Base-by-base conservation (phyloP, 1,140 invertebrate genomes). In the Leptinotarsa lineolata region DNA sequence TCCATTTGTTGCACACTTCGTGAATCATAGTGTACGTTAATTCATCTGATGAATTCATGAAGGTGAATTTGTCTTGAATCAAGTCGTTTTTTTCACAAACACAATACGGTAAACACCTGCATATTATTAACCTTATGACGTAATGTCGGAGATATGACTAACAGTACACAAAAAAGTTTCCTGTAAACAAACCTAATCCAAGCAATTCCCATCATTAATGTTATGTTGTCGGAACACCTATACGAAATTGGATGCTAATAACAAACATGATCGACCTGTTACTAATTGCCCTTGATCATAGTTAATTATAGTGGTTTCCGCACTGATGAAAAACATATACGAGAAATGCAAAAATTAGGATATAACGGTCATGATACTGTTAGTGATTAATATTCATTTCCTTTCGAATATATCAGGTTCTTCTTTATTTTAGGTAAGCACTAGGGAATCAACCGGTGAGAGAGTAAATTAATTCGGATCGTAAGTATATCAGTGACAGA, bases 171-270 rank as follows among this genome's bases (percentile, higher is more conserved):
- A 54, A 54, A 54, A 54, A 54, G 16, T 54, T 54, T 18, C 48
- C 48, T 16, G n/a, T 54, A 54, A 54, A 54, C 48, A 54, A 54
- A 54, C n/a, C 48, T n/a, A 15, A 54, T 18, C 4, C 6, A 13
- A 16, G 48, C 3, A 54, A n/a, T 54, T 54, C 48, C 48, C 48
- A 54, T 54, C 48, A 54, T 54, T 54, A 54, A n/a, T 54, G 48
- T 15, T 54, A 54, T 54, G 48, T 54, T 15, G 48, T 54, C 48
- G n/a, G 48, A 18, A 18, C 15, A 18, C 48, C 48, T 15, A 54
- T 54, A 54, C n/a, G n/a, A 54, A 54, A 54, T 54, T 54, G 30
- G 15, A 54, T 54, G 48, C 48, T 54, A 54, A 54, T 54, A 54
- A 54, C 48, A 18, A 16, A 8, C 48, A 54, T 54, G 48, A 54